Evolutionary conservation across 1,140 invertebrate species (phyloP).

Genomic region (Cherax quadricarinatus): DNA sequence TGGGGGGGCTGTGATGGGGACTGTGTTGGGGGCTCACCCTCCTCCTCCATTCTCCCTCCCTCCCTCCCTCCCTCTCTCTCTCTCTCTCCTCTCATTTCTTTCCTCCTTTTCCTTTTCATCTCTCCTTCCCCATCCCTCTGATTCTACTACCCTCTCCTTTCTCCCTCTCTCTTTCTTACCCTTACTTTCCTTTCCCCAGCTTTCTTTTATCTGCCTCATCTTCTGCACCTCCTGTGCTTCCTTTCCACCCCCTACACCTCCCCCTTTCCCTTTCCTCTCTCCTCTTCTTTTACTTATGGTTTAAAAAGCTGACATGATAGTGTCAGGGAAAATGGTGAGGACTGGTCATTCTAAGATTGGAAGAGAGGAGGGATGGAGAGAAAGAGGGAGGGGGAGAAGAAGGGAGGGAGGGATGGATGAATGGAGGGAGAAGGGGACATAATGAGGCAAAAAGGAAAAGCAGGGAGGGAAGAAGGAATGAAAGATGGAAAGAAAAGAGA

Average conservation of each 20-base stretch:
- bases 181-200: background rate
- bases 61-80: too few species aligned
- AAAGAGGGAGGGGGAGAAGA: background rate
- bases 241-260: background rate
- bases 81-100: background rate
- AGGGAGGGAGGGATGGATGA: background rate
- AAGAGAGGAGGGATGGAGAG: background rate
- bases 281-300: background rate
- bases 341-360: background rate
- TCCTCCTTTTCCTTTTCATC: background rate
- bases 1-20: too few species aligned
- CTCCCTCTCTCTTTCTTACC: background rate
- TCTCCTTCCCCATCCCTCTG: background rate
- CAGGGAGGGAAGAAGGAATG: background rate
- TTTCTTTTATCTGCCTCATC: too few species aligned
- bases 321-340: too few species aligned
- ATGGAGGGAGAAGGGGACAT: too few species aligned
- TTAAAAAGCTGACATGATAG: too few species aligned
- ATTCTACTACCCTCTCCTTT: background rate
- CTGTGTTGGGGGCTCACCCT: background rate
- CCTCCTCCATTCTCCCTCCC: too few species aligned
- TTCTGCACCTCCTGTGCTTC: too few species aligned
- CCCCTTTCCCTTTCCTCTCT: background rate
- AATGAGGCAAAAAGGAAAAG: background rate
- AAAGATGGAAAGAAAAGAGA: background rate